Percentiles rank a stretch among this genome's conserved stretches.
These are phyloP conservation scores for Scaptomyza hsui DNA, from an alignment of 1,140 invertebrate species.

Conservation along the genomic window DNA sequence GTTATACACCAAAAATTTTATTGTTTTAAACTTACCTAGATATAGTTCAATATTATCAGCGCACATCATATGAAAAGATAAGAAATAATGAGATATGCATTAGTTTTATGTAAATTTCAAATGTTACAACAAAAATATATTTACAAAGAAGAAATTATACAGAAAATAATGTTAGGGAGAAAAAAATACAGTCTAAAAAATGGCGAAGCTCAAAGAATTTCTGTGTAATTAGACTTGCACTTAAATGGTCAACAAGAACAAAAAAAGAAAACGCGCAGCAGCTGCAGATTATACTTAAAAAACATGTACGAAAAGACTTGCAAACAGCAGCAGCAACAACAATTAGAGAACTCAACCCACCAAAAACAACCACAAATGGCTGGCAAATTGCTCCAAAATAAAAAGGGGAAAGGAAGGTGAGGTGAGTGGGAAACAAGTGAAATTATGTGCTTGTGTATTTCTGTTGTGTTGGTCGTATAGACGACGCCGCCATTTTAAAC, in stretches of 20 bases:
- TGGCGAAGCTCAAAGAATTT: slow-evolving; percentile 67
- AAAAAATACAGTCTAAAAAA: slow-evolving; percentile 18
- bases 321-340: slow-evolving; percentile 33
- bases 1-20: background rate
- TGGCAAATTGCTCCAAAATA: slow-evolving; percentile 65
- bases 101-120: slow-evolving; percentile 7
- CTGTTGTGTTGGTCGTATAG: slow-evolving; percentile 6
- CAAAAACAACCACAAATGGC: slow-evolving; percentile 45
- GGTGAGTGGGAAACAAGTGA: slow-evolving; percentile 30
- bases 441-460: slow-evolving; percentile 68
- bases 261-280: slow-evolving; percentile 2
- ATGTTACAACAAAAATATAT: slow-evolving; percentile 4
- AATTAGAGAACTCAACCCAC: background rate
- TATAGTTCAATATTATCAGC: background rate
- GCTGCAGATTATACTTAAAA: slow-evolving; percentile 70
- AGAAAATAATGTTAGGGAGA: slow-evolving; percentile 16
- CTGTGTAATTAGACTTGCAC: slow-evolving; percentile 75
- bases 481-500: slow-evolving; percentile 1
- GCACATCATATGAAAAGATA: slow-evolving; percentile 20
- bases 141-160: background rate
- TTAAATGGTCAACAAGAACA: slow-evolving; percentile 77
- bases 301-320: slow-evolving; percentile 34
- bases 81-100: slow-evolving; percentile 16
- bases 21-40: slow-evolving; percentile 22
- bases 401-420: background rate